Conservation (phyloP, 2,113 vertebrate species). For the Colinus virginianus region DNA sequence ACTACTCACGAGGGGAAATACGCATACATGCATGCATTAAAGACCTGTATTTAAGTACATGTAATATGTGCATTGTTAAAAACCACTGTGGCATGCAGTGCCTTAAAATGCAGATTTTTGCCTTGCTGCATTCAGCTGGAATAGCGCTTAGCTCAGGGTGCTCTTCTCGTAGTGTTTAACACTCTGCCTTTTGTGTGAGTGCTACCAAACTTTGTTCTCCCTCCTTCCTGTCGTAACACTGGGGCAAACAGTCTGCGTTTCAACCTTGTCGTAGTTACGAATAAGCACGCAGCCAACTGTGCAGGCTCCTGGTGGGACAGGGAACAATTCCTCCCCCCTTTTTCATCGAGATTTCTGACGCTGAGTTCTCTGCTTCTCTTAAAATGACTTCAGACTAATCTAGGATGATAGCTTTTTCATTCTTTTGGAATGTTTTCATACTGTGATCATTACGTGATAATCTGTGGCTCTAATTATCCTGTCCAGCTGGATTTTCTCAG, state of each 20-base stretch:
- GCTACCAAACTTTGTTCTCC: not conserved
- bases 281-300: not conserved
- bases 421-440: slow-evolving; percentile 64
- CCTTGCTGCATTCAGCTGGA: not conserved
- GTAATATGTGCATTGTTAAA: not conserved
- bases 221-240: not conserved
- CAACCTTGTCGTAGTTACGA: not conserved
- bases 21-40: not conserved
- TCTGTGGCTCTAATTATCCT: slow-evolving; percentile 61
- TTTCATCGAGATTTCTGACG: slow-evolving; percentile 17
- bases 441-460: slow-evolving; percentile 57
- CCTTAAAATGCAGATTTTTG: not conserved
- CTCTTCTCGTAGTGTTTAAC: not conserved
- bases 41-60: fast-evolving
- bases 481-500: slow-evolving; percentile 63
- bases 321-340: not conserved
- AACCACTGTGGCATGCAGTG: not conserved
- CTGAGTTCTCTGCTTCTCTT: slow-evolving; percentile 57
- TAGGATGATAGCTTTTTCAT: slow-evolving; percentile 52
- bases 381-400: slow-evolving; percentile 56
- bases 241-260: not conserved
- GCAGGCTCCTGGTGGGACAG: not conserved
- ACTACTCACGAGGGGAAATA: not conserved
- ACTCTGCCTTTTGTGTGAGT: not conserved
- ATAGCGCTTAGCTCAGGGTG: not conserved